Base-by-base conservation (phyloP, 2,113 vertebrate species). In the Lagopus leucura region DNA sequence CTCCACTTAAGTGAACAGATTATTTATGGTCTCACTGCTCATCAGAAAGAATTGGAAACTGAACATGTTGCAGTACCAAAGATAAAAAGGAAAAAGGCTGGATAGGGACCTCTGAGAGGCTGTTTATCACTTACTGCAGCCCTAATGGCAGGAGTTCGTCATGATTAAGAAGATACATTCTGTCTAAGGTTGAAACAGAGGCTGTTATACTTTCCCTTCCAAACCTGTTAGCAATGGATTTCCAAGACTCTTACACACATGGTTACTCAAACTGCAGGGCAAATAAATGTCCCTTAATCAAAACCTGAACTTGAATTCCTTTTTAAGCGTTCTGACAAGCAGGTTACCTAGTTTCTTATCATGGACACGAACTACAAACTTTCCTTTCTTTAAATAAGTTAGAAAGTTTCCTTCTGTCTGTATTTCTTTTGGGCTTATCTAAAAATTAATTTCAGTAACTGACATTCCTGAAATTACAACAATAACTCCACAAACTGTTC, bases 141-240 rank as follows among this genome's bases (percentile, higher is more conserved):
- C 88, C 88, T 72, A 74, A 83, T 81, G 88, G 76, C 86, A 88
- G 48, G 1, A 74, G 92, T 63, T 88, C 88, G 83, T 74, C 64
- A 55, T 32, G 40, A 86, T 86, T 94, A 94, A 90, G 65, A 93
- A 81, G 88, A 95, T 48, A 72, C 43, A 78, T 91, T 91, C 27
- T 77, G 34, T 25, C 75, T 60, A 65, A 92, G 78, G 60, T 64
- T 92, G 78, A 95, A 94, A 58, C 64, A 54, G 75, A 93, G 64
- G 63, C 66, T 48, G 65, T 93, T 93, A 86, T 88, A 90, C 47
- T 63, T 78, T 71, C 50, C 36, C 32, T 93, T 91, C 89, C 34
- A 88, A 63, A 89, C 43, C 52, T 71, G 13, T 77, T 91, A 77
- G 72, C 69, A 77, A 7, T 27, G 64, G 77, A 83, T 75, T 91